Evolutionary conservation across 2,113 vertebrate genomes (phyloP).

Genomic region (Lepus americanus): DNA sequence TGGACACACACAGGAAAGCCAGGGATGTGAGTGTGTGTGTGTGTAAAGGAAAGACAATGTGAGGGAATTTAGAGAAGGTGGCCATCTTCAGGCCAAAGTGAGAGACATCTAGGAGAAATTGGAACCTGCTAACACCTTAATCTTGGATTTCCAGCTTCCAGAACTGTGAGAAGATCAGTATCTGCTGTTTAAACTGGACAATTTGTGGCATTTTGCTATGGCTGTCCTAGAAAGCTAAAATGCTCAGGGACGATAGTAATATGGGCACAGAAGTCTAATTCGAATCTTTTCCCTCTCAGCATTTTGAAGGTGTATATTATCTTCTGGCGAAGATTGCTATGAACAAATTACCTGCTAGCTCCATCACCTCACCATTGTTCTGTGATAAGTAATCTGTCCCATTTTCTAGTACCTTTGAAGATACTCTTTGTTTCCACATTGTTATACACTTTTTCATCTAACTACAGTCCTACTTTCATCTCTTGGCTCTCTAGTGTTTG

Average conservation of each 20-base stretch:
- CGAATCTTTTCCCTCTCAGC: neutral
- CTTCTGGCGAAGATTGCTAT: neutral
- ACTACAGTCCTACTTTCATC: neutral
- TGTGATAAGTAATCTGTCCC: neutral
- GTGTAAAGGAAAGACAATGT: neutral
- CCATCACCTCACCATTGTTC: neutral
- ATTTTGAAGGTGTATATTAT: neutral
- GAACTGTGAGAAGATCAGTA: neutral
- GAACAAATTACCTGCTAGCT: neutral
- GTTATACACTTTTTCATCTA: neutral
- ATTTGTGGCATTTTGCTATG: neutral
- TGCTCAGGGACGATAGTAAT: neutral
- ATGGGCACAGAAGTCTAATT: neutral
- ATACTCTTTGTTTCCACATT: constrained; percentile 26
- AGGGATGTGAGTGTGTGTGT: neutral
- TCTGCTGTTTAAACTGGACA: neutral
- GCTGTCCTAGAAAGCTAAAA: neutral
- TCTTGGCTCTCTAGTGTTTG: neutral
- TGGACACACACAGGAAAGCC: neutral
- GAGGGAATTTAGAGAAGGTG: neutral
- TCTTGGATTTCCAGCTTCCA: neutral
- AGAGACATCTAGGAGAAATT: neutral
- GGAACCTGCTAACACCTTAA: neutral
- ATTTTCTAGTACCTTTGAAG: constrained; percentile 26
- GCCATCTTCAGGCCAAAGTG: neutral